Base-by-base conservation (phyloP, 2,888 invertebrate genomes). In the Prosapia bicincta region DNA sequence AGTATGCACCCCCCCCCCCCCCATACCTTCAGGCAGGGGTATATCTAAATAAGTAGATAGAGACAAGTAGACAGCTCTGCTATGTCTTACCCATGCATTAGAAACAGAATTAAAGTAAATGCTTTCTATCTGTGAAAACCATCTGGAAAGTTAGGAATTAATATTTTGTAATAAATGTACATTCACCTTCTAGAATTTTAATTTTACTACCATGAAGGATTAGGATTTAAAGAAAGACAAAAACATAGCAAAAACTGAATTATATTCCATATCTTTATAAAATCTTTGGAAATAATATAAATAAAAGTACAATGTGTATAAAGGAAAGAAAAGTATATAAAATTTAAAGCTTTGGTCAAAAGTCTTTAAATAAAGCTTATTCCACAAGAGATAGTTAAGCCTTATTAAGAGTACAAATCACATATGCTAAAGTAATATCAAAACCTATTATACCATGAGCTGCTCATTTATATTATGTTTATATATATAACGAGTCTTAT, bases 251-350 rank as follows among this genome's bases (percentile, higher is more conserved):
- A 54, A 54, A 54, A n/a, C n/a, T 54, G 54, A 54, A 54, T 54
- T 54, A 54, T 54, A 54, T 54, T 54, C 20, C 54, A 54, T 15
- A 38, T 38, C 38, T 15, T 13, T 38, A 38, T 13, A 54, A 54
- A 54, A 54, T 54, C 54, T 54, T 54, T 54, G 54, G 54, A 54
- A 54, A 54, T 54, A 54, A 54, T 54, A 54, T 54, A 54, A 54
- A 54, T 54, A 54, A 54, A 54, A 54, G n/a, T 20, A 54, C 54
- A 54, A 20, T 20, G 13, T 38, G 20, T 54, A 54, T 20, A 54
- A 54, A 54, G 54, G 54, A 54, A 54, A 54, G 20, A 54, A 54
- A n/a, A 54, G n/a, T 20, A 20, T n/a, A 10, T 54, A 54, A 54
- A 54, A 20, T 54, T 54, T 54, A 54, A 54, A 54, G 54, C 54